Conservation (phyloP, 2,888 invertebrate genomes). For the Drosophila austrosaltans region DNA sequence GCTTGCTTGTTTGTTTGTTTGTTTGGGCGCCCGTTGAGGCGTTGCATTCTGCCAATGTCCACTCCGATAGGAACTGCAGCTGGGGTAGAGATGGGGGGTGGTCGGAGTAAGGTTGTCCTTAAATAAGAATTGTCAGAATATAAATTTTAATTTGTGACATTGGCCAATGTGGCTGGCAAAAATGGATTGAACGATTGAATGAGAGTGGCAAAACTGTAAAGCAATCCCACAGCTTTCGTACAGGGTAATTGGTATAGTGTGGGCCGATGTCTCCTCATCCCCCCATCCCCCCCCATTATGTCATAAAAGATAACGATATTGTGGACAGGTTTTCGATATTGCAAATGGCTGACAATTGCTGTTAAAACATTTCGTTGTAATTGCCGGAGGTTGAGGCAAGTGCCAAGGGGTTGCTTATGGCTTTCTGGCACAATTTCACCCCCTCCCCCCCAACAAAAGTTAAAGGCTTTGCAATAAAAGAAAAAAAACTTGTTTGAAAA, state of each 20-base stretch:
- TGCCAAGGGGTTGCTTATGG: constrained; percentile 7
- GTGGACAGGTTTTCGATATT: constrained; percentile 57
- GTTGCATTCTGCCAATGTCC: background rate
- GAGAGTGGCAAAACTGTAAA: constrained; percentile 15
- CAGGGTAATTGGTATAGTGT: background rate
- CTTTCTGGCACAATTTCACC: background rate
- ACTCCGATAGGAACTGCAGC: too few species aligned
- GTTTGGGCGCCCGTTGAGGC: background rate
- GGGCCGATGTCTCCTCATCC: background rate
- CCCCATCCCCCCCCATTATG: background rate
- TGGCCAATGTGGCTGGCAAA: constrained; percentile 29
- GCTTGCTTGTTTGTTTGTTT: background rate
- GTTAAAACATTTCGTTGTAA: constrained; percentile 11
- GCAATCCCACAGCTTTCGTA: too few species aligned
- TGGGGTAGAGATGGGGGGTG: background rate
- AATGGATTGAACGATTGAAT: constrained; percentile 23
- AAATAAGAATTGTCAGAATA: constrained; percentile 63
- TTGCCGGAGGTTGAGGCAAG: constrained; percentile 10
- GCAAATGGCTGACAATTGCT: constrained; percentile 37
- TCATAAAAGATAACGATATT: constrained; percentile 50
- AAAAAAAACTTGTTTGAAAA: too few species aligned
- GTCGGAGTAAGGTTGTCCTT: constrained; percentile 32
- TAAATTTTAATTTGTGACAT: constrained; percentile 67
- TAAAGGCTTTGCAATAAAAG: too few species aligned
- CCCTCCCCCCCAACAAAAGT: too few species aligned